Evolutionary conservation across 2,113 vertebrate genomes (phyloP), one percentile per base, ranked within the genome.

Genomic region (Reinhardtius hippoglossoides): DNA sequence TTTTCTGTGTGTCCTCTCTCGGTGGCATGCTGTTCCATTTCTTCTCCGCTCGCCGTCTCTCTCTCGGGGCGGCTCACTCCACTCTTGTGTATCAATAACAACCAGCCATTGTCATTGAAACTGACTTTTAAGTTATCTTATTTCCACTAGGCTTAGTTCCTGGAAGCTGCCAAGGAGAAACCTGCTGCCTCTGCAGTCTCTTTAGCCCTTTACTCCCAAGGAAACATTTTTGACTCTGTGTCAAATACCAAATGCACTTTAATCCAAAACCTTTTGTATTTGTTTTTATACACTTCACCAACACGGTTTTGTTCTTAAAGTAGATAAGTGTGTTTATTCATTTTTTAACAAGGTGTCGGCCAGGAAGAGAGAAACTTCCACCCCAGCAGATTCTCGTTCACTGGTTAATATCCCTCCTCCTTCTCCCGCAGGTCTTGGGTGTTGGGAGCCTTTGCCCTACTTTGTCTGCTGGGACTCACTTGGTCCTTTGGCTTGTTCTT

Each of bases 401-500:
- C 26, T 54, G 2, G 24, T 57, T 74, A 42, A 61, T 35, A 8
- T 27, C 16, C 1, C 4, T 50, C 42, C 63, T 50, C 93, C 78
- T 78, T 78, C 67, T 93, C 70, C 92, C 89, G 50, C 95, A 99
- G 98, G 93, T 99, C 97, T 31, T 99, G 97, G 98, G 97, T 98
- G 87, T 93, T 98, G 88, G 98, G 97, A 48, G 97, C 97, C 0
- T 98, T 99, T 64, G 95, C 95, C 65, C 93, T 99, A 20, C 96
- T 99, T 27, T 99, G 96, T 93, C 96, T 99, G 67, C 91, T 98
- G 87, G 96, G 96, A 27, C 93, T 99, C 60, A 98, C 97, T 0
- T 99, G 98, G 98, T 96, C 97, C 48, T 99, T 99, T 72, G 97
- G 98, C 50, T 88, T 99, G 90, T 95, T 99, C 79, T 99, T 97